Base-by-base conservation (phyloP, 2,113 vertebrate genomes). In the Panthera uncia region DNA sequence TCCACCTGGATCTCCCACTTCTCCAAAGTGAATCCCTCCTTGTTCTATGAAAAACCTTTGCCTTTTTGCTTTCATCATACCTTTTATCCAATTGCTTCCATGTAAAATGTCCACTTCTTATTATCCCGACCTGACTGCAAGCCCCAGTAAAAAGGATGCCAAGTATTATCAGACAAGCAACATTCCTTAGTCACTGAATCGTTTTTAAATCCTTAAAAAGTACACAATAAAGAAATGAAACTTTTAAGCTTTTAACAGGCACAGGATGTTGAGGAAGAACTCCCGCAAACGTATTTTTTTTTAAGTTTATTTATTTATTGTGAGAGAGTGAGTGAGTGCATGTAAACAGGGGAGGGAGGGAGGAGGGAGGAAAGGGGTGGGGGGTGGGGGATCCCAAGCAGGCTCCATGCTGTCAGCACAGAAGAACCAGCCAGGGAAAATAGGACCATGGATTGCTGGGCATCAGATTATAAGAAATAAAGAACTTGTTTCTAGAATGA, bases 131-230 rank as follows among this genome's bases (percentile, higher is more conserved):
- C 79, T 41, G 55, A 82, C 71, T 57, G 7, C 9, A 74, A 65
- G 33, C 4, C 2, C 1, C 31, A 33, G 29, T 38, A n/a, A 92
- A 92, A 73, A 97, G 50, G 57, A 48, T 80, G 29, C 73, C 88
- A 50, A 10, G 10, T 65, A 36, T 69, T 79, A 71, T 14, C 38
- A 38, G 61, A 66, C 8, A 68, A 41, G 57, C 41, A 68, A 79
- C 79, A 69, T 68, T 97, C 29, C 10, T 74, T 50, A 66, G 90
- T 66, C 52, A 69, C 10, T 76, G 52, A 83, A 81, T 45, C 86
- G 65, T 36, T 89, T 97, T 94, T 83, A 79, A 97, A 89, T 89
- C 36, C 80, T 76, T 83, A 88, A 92, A 95, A 79, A 84, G 36
- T 7, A 25, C 33, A 96, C 33, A 84, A 27, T 52, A 14, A 86